Base-by-base conservation (phyloP, 2,797 vertebrate genomes). In the Lagocephalus sceleratus region DNA sequence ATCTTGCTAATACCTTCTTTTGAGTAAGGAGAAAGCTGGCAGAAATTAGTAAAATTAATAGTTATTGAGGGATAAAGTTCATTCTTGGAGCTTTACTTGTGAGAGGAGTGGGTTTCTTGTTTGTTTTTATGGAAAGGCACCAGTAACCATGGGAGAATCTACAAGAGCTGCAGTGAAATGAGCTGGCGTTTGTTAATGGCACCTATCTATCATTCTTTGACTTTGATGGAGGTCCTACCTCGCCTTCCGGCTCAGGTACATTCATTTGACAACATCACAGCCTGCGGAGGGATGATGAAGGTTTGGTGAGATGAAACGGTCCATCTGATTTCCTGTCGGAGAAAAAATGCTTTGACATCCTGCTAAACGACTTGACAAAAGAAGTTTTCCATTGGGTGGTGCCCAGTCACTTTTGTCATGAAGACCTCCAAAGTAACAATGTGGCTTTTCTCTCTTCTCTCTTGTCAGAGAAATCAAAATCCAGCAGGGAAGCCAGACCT, bases 41-140 rank as follows among this genome's bases (percentile, higher is more conserved):
- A 49, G 41, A 43, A 26, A 57, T 45, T 20, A 49, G 52, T 57
- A 6, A 49, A 17, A 54, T 57, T 44, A 53, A 68, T 60, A 61
- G 22, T 39, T 49, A 54, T 40, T 39, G 38, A 16, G 16, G 38
- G 15, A 6, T n/a, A n/a, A 39, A 3, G 14, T 39, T 39, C 14
- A 2, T 15, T 39, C 3, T 40, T 40, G 39, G n/a, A 44, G 2
- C 17, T 44, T 44, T 44, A 19, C 9, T 8, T 10, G 20, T 3
- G 1, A 8, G 6, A 12, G 12, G 11, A 2, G 11, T 35, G n/a
- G n/a, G n/a, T n/a, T n/a, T n/a, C n/a, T n/a, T n/a, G n/a, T n/a
- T n/a, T n/a, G 10, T 35, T 35, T 14, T 35, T 1, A 20, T 12
- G 4, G 19, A 7, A 44, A 20, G 42, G 17, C 41, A 42, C n/a